Evolutionary conservation across 92 coral and sea anemone genomes (phyloP), one percentile per base, ranked within the genome.

Genomic region (Epizoanthus scotinus): DNA sequence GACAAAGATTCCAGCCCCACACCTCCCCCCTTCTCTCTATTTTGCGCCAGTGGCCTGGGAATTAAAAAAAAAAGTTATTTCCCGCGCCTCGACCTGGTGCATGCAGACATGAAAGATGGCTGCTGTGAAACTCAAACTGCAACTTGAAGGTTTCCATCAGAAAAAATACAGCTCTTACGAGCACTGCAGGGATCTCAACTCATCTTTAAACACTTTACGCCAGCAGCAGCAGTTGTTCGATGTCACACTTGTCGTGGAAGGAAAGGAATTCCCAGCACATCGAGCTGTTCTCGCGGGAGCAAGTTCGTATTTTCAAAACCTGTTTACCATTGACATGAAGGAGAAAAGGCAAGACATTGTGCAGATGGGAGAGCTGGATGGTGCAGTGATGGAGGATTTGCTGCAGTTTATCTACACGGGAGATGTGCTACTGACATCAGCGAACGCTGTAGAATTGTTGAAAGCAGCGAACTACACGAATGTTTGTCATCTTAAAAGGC

Each of bases 401-500:
- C 80, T 74, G 12, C 52, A 74, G 61, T 74, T 56, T 74, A 15
- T 74, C 21, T 74, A 74, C 42, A 74, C 80, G 0, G 80, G 80
- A 74, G 80, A 57, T 9, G 80, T 57, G 55, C 59, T 74, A 31
- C 44, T 74, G 36, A 74, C 80, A 21, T 2, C 42, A 31, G 22
- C 8, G 22, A 74, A 74, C 29, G 80, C 80, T 5, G 34, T 74
- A n/a, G 67, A 74, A 57, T 21, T 74, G n/a, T 21, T 74, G 24
- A 57, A 74, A 57, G 80, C 54, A 28, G 80, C 80, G n/a, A 74
- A 74, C 42, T 74, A 74, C 80, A 74, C 80, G 5, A 34, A 58
- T 12, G 2, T 74, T 34, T 34, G 20, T 14, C 20, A 36, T 40
- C 67, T 74, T 57, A 19, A 74, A 10, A 57, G 50, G 53, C 17